Evolutionary conservation across 92 coral and sea anemone species (phyloP).

Genomic region (Porites divaricata): DNA sequence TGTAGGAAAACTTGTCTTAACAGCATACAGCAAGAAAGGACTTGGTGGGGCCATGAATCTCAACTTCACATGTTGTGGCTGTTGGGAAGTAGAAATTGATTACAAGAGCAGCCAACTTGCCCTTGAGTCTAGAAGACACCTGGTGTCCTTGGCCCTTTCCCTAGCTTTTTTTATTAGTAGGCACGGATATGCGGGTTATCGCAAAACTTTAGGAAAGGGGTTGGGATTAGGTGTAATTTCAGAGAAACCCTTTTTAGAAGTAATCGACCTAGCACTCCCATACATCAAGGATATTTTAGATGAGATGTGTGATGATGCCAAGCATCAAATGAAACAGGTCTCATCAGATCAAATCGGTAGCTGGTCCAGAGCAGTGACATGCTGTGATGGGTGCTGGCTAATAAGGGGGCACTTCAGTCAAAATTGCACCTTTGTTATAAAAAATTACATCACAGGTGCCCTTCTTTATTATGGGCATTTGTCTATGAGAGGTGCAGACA

Average conservation of each 20-base stretch:
- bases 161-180: slow-evolving; percentile 32
- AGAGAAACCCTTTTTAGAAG: too few species aligned
- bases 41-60: slow-evolving; percentile 34
- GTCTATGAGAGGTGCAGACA: slow-evolving; percentile 61
- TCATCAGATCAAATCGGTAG: slow-evolving; percentile 33
- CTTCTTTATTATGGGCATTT: slow-evolving; percentile 73
- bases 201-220: neutral
- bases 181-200: slow-evolving; percentile 36
- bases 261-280: too few species aligned
- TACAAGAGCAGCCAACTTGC: slow-evolving; percentile 60
- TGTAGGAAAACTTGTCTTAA: slow-evolving; percentile 46
- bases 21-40: slow-evolving; percentile 38
- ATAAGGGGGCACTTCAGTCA: too few species aligned
- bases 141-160: slow-evolving; percentile 62
- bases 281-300: slow-evolving; percentile 7
- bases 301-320: slow-evolving; percentile 55
- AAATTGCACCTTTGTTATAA: slow-evolving; percentile 55
- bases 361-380: too few species aligned
- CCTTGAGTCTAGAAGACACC: slow-evolving; percentile 30
- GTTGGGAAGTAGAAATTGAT: slow-evolving; percentile 40
- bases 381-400: neutral
- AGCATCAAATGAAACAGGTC: slow-evolving; percentile 53
- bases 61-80: slow-evolving; percentile 37
- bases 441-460: slow-evolving; percentile 54
- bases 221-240: too few species aligned